A percentile compares a stretch with the other conserved stretches of the same genome.
Conservation (phyloP, 2,888 invertebrate genomes). For the Limnephilus auricula region DNA sequence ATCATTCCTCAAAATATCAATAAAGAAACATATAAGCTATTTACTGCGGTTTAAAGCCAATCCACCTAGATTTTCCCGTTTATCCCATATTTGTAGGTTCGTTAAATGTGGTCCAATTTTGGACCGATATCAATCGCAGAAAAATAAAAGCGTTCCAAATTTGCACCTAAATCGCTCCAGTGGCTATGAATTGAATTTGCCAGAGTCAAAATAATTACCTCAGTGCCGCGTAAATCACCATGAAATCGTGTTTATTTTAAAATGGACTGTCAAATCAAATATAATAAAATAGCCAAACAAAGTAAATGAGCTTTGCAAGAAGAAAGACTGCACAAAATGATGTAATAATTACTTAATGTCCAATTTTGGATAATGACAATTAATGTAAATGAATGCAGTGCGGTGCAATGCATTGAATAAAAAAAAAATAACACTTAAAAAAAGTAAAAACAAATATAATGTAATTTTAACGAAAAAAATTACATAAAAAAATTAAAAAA, state of each 20-base stretch:
- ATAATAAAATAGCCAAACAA: not conserved
- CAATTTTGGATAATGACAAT: not conserved
- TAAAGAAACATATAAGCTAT: too few relatives aligned
- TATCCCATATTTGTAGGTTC: too few relatives aligned
- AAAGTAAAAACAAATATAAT: not conserved
- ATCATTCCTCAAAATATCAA: too few relatives aligned
- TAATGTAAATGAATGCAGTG: not conserved
- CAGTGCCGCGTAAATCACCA: not conserved
- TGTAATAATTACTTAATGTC: not conserved
- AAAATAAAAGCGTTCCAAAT: too few relatives aligned
- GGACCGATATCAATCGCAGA: too few relatives aligned
- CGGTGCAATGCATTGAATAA: not conserved
- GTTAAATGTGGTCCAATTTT: too few relatives aligned
- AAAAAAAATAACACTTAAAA: not conserved
- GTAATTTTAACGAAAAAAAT: not conserved
- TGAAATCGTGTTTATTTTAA: not conserved
- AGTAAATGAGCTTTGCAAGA: not conserved
- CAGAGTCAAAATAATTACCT: too few relatives aligned
- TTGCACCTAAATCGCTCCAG: too few relatives aligned
- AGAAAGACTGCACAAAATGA: not conserved
- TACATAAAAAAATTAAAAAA: not conserved
- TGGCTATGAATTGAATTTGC: too few relatives aligned
- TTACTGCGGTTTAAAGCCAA: too few relatives aligned
- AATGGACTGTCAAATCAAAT: not conserved
- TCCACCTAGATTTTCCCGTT: too few relatives aligned